phyloP scores from a whole-genome alignment of 2,888 invertebrate genomes.

The Agriopis aurantiaria region DNA sequence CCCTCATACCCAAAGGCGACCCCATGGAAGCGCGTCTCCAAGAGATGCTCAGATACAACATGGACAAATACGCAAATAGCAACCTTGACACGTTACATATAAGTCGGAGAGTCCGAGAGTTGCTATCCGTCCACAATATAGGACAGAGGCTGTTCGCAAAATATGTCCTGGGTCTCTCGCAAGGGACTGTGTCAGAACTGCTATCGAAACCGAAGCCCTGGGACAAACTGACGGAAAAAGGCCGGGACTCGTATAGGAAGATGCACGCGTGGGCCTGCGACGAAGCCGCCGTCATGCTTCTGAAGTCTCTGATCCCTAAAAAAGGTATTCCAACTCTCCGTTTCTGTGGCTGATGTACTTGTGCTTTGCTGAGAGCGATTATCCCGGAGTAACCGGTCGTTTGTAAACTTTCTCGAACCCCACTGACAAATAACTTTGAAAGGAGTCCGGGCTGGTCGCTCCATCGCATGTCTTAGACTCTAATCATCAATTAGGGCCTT shows the following conservation, averaged over 20 bases:
- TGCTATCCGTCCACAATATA: conserved; percentile 98
- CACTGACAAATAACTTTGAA: conserved; percentile 40
- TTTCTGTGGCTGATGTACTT: conserved; percentile 54
- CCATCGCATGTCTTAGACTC: conserved; percentile 42
- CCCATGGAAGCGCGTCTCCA: conserved; percentile 97
- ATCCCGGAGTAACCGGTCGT: conserved; percentile 21
- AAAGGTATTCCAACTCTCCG: conserved; percentile 91
- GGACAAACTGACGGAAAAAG: conserved; percentile 99
- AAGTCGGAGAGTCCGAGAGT: conserved; percentile 96
- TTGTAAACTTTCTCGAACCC: conserved; percentile 25
- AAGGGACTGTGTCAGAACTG: conserved; percentile 99
- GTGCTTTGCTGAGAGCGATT: conserved; percentile 43
- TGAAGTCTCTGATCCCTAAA: conserved; percentile 99
- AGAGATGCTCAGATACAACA: conserved; percentile 97
- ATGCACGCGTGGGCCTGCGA: conserved; percentile 99
- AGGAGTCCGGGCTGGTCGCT: conserved; percentile 34
- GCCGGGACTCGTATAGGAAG: conserved; percentile 99
- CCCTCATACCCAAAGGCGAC: conserved; percentile 96
- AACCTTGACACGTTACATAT: conserved; percentile 98
- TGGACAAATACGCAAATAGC: conserved; percentile 97
- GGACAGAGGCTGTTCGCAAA: conserved; percentile 99
- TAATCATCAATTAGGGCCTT: conserved; percentile 49
- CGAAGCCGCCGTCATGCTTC: conserved; percentile 97
- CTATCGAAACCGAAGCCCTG: conserved; percentile 99
- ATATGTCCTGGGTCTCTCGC: conserved; percentile 97